Base-by-base conservation (phyloP, 2,113 vertebrate genomes). In the Carlito syrichta region DNA sequence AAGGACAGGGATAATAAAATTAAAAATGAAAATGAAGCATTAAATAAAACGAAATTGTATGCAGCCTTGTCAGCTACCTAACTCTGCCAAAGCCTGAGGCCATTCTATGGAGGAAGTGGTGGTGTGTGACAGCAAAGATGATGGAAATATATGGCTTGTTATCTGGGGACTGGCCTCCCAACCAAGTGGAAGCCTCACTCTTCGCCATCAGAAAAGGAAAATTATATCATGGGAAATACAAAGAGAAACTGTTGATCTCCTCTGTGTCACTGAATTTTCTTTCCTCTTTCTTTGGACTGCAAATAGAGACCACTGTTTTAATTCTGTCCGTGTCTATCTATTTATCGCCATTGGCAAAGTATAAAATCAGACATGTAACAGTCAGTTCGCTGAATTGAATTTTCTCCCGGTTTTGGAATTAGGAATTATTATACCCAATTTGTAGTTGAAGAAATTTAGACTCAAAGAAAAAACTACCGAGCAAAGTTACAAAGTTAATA, bases 11-110 rank as follows among this genome's bases (percentile, higher is more conserved):
- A 38, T 50, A 71, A 69, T 76, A 93, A 91, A 89, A 86, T 86
- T 56, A 76, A 93, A 95, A 95, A 50, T 68, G 66, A 95, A 96
- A 96, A 86, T 11, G 62, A 91, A 91, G 81, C 17, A 45, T 54
- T 50, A 68, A 84, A 50, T 74, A 84, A 78, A 6, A 81, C 86
- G 3, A 17, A 76, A 68, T 20, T 9, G 1, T 58, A 1, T n/a
- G 8, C 3, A 17, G 43, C 9, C 48, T 71, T 58, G 19, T 87
- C 92, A 90, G 23, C 25, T 54, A 30, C 78, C 43, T 78, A 62
- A 68, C 22, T 94, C 82, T 62, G 48, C 54, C 22, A 71, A 74
- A 90, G 66, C n/a, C 63, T 0, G 3, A 81, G 32, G 40, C 45
- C 35, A 17, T 27, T 48, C 5, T 1, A 83, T 58, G 56, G 56